These are phyloP conservation scores for Dasypolia templi DNA, from an alignment of 2,888 invertebrate species.

Conservation along the genomic window DNA sequence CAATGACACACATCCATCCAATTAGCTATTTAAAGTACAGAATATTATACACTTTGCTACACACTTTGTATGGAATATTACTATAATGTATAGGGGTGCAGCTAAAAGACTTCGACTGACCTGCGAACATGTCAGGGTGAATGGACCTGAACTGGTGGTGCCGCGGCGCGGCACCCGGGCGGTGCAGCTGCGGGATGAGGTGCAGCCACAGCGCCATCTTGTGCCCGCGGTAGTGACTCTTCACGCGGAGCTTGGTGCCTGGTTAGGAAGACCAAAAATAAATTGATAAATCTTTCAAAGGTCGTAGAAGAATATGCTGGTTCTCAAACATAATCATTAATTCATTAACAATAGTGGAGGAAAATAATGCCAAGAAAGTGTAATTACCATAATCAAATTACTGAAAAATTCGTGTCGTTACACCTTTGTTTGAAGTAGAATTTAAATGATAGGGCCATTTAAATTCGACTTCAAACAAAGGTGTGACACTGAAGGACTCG, in stretches of 20 bases:
- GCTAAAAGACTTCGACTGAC: constrained; percentile 79
- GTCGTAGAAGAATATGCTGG: neutral
- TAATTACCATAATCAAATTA: constrained; percentile 33
- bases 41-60: neutral
- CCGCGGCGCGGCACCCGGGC: constrained; percentile 92
- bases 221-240: constrained; percentile 96
- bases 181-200: constrained; percentile 95
- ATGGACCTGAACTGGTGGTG: constrained; percentile 94
- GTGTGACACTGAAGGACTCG: constrained; percentile 12
- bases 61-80: neutral
- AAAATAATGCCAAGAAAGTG: constrained; percentile 21
- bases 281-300: neutral
- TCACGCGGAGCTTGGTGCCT: constrained; percentile 94
- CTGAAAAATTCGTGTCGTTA: constrained; percentile 12
- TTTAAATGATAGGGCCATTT: too few species aligned
- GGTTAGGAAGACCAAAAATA: neutral
- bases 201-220: constrained; percentile 97
- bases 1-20: neutral
- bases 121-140: constrained; percentile 94
- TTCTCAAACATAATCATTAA: neutral
- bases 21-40: neutral
- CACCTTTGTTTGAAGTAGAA: too few species aligned
- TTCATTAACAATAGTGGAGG: constrained; percentile 1
- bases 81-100: neutral
- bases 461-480: constrained; percentile 36